Evolutionary conservation across 2,113 vertebrate genomes (phyloP), one percentile per base, ranked within the genome.

Genomic region (Phylloscopus trochilus): DNA sequence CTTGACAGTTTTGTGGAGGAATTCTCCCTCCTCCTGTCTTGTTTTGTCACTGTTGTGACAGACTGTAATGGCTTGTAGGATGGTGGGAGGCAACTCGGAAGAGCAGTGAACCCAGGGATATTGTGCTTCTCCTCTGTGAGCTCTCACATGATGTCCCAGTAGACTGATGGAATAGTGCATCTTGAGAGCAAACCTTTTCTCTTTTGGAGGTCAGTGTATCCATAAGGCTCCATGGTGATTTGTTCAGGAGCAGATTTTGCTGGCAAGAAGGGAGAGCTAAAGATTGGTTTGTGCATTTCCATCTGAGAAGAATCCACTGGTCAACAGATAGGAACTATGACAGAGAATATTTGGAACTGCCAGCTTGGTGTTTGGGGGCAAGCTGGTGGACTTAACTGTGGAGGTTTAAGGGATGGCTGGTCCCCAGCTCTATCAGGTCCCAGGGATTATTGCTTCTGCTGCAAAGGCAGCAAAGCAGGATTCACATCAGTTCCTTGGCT

Each of bases 1-100:
- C 15, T 30, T 93, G 76, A 83, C 90, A 82, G 63, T 76, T 74
- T 26, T 81, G n/a, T 47, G 52, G 35, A 72, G 47, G 47, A 89
- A 89, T 83, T 91, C 66, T 95, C 15, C 62, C 39, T 95, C 27
- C 69, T 95, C 62, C 53, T 87, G 5, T 84, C 60, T 91, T 84
- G 21, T 89, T 96, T 90, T 94, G 8, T 94, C 62, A 68, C 72
- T 96, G 82, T 90, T 93, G 70, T 95, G 93, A 94, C 95, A 95
- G 93, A 63, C 30, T 90, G 58, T 84, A 94, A 92, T 85, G 78
- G 24, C 67, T 94, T 91, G 78, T 91, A 69, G 78, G 66, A 79
- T n/a, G n/a, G 66, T 87, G 70, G 92, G 78, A 94, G 75, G 87
- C 13, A 72, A 82, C 81, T 79, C n/a, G 0, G 15, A 87, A 31